Evolutionary conservation across 2,888 invertebrate genomes (phyloP), one percentile per base, ranked within the genome.

Genomic region (Monochamus alternatus): DNA sequence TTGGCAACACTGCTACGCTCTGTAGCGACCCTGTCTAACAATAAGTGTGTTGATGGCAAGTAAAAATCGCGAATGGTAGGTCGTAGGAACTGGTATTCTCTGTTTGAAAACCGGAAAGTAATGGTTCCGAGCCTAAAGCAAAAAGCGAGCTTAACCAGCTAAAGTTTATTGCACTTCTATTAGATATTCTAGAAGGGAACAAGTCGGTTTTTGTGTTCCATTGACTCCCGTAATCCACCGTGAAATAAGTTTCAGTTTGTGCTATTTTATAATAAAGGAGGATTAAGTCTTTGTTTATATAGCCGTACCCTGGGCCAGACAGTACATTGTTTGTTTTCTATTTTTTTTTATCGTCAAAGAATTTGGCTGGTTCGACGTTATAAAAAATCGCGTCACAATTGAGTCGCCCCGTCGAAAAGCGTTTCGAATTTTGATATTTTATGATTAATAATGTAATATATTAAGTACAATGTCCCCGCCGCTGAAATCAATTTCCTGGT

Each of bases 121-220:
- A 38, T 5, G 38, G 5, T 38, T 7, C 38, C 38, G 38, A 38
- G 38, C 7, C 38, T 38, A 38, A 38, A 7, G 38, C 38, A 38
- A 38, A 38, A 38, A 38, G 38, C 38, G 38, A 38, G 7, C 38
- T 38, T 38, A 38, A 38, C 38, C 38, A 38, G 38, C 22, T 14
- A 55, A 55, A 55, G 55, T 55, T 55, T 55, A 55, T 55, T 55
- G 55, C n/a, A 55, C 55, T 55, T 12, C 55, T 55, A 55, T 9
- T 55, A 55, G 55, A 55, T 22, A 55, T 55, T 55, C 7, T 22
- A n/a, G 55, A 55, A 55, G 14, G 55, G 55, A 55, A 55, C 14
- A 55, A 14, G 55, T 55, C 55, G 55, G 55, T 55, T 55, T 55
- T 55, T 55, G 55, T 55, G 55, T 55, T 55, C 55, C 55, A 55